phyloP scores from a whole-genome alignment of 1,140 invertebrate species.

The Bombus confusus region DNA sequence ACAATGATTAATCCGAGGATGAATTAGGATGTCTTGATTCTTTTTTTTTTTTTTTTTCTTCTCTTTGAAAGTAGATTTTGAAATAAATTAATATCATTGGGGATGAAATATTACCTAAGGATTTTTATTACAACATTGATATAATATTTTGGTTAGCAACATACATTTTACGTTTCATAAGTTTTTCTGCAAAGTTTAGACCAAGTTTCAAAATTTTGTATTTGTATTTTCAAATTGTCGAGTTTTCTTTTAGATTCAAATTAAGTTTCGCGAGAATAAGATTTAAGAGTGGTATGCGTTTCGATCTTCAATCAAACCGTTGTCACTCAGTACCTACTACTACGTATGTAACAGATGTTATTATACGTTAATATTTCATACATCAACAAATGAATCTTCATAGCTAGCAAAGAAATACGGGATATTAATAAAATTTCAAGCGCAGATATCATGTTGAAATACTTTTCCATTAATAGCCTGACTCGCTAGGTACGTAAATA shows the following conservation, averaged over 20 bases:
- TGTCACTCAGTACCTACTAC: neutral
- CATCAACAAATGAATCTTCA: too few relatives aligned
- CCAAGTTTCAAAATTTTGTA: neutral
- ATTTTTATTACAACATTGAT: too few relatives aligned
- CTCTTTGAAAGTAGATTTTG: neutral
- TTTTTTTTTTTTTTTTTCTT: neutral
- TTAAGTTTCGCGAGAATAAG: too few relatives aligned
- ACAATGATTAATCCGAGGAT: neutral
- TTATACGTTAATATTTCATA: neutral
- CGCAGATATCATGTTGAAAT: neutral
- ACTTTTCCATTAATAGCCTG: neutral
- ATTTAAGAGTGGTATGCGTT: too few relatives aligned
- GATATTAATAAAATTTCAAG: neutral
- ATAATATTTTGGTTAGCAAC: too few relatives aligned
- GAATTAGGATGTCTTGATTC: neutral
- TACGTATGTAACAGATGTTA: neutral
- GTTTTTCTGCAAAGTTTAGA: too few relatives aligned
- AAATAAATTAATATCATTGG: neutral
- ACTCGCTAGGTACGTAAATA: neutral
- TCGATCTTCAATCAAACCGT: neutral
- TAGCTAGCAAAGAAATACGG: too few relatives aligned
- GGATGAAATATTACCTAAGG: neutral
- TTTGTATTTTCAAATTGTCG: neutral
- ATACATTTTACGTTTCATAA: too few relatives aligned
- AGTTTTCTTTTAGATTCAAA: neutral